Evolutionary conservation across 2,888 invertebrate genomes (phyloP), one percentile per base, ranked within the genome.

Genomic region (Drosophila subsilvestris): DNA sequence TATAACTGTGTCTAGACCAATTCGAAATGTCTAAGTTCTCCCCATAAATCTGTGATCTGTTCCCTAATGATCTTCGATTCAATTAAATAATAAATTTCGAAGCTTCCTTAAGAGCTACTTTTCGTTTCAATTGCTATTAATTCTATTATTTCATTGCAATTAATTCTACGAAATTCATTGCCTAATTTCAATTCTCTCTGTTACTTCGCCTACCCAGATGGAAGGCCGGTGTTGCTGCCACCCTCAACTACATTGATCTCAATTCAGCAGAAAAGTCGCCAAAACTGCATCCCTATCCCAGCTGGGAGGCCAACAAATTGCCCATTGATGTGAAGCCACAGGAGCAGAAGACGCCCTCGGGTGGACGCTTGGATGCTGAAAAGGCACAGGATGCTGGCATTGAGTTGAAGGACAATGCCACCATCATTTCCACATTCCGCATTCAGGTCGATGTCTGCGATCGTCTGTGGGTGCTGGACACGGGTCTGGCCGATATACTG

Each of bases 381-480:
- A 92, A 92, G 77, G 88, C 91, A 0, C 88, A 89, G 37, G 93
- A 93, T 66, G 86, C 91, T 8, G 92, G 92, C 1, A 92, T 92
- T 5, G 90, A 91, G 32, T 79, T 94, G 4, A 93, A 93, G 44
- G 93, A 94, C 55, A 94, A 95, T 72, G 93, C 93, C 61, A 94
- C 94, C 0, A 94, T 96, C 48, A 93, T 96, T 56, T 96, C 95
- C 3, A 95, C 95, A 5, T 96, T 96, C 91, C 94, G 97, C 69
- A 93, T 96, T 22, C 94, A 93, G 75, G 94, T 95, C 1, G 97
- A 97, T 89, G 93, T 93, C 6, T 97, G 97, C 83, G 96, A 96
- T 90, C 94, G 97, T 49, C 93, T 97, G 9, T 97, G 97, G 97
- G 95, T 96, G 6, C 93, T 97, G 92, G 97, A 97, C 89, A 95